Percentiles rank a stretch among this genome's conserved stretches.
Conservation (phyloP, 2,797 vertebrate species). For the Sebastes ruberrimus region DNA sequence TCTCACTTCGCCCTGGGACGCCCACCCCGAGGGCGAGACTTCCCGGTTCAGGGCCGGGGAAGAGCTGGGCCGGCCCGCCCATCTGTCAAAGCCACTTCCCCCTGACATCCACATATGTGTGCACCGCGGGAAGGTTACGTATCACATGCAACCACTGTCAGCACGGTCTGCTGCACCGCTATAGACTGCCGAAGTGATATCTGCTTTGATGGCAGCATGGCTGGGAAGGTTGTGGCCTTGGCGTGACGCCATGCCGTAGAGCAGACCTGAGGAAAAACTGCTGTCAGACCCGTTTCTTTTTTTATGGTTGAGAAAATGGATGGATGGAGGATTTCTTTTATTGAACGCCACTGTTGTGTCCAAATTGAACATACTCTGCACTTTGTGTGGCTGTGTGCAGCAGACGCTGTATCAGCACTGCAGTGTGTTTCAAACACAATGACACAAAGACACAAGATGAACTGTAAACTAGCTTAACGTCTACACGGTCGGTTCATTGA, state of each 20-base stretch:
- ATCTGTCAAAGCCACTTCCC: conserved; percentile 55
- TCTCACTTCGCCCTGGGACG: conserved; percentile 25
- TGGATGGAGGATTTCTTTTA: not conserved
- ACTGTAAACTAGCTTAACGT: too few relatives aligned
- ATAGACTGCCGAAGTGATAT: not conserved
- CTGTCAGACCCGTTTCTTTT: not conserved
- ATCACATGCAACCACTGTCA: conserved; percentile 36
- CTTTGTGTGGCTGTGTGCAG: conserved; percentile 15
- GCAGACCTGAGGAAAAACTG: conserved; percentile 2
- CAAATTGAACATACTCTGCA: conserved; percentile 4
- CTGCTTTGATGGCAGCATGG: conserved; percentile 1
- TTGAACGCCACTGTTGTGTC: not conserved
- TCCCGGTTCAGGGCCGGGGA: conserved; percentile 32
- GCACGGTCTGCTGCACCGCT: conserved; percentile 1
- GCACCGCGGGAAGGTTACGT: conserved; percentile 39
- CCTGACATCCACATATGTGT: conserved; percentile 51
- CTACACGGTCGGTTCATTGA: not conserved
- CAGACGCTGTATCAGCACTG: not conserved
- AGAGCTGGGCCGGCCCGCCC: conserved; percentile 2
- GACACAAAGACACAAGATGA: not conserved
- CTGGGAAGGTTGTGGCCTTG: conserved; percentile 23
- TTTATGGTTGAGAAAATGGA: conserved; percentile 1
- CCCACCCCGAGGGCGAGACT: conserved; percentile 40
- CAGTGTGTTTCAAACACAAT: not conserved
- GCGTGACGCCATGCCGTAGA: not conserved